These are phyloP conservation scores for Linyphia triangularis DNA, from an alignment of 2,888 invertebrate genomes.

Conservation along the genomic window DNA sequence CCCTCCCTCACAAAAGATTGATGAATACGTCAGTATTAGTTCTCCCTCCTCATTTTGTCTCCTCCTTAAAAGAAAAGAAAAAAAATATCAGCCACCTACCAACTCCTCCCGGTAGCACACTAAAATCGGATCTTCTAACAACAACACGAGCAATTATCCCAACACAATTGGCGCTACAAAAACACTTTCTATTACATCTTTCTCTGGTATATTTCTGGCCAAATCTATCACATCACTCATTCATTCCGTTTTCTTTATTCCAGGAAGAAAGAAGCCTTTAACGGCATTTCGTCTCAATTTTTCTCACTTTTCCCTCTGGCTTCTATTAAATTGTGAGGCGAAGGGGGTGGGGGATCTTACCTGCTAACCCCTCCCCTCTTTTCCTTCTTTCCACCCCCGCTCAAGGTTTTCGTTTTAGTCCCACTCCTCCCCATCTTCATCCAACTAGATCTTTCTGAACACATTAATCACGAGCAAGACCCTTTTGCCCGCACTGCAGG, in stretches of 20 bases:
- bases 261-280: conserved; percentile 5
- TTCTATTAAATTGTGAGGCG: conserved; percentile 57
- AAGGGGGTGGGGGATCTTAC: conserved; percentile 11
- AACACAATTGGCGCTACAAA: conserved; percentile 6
- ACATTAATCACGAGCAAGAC: conserved; percentile 61
- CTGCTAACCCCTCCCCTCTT: conserved; percentile 41
- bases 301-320: conserved; percentile 45
- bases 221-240: conserved; percentile 52
- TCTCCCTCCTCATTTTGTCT: background rate
- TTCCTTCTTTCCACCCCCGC: conserved; percentile 24
- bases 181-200: conserved; percentile 7
- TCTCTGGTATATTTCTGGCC: conserved; percentile 32
- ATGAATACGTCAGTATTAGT: background rate
- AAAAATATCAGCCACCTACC: background rate
- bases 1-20: background rate
- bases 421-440: conserved; percentile 14
- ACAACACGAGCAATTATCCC: conserved; percentile 15
- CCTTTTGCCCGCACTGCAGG: conserved; percentile 29
- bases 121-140: background rate
- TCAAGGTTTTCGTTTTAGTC: conserved; percentile 15
- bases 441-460: conserved; percentile 38
- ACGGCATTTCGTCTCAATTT: conserved; percentile 68
- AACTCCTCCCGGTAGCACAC: background rate
- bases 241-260: background rate
- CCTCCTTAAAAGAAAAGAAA: background rate